phyloP scores from a whole-genome alignment of 2,113 vertebrate species.

The Strix aluco region DNA sequence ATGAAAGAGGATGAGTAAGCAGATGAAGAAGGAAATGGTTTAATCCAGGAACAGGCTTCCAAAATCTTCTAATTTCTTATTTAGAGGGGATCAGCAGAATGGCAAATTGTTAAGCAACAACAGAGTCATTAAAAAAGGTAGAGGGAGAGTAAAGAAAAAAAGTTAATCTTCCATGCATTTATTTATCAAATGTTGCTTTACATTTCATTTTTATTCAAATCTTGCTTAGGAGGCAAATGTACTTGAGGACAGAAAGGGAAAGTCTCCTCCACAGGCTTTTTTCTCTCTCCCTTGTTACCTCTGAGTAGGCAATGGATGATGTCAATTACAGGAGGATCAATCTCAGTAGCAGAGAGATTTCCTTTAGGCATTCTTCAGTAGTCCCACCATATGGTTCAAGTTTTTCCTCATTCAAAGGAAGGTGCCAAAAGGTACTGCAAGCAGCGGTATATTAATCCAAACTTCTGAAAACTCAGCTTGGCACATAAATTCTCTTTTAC shows the following conservation, averaged over 20 bases:
- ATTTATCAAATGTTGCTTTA: background rate
- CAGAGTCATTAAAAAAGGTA: background rate
- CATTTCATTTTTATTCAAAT: background rate
- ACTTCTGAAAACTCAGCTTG: background rate
- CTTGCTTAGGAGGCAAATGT: background rate
- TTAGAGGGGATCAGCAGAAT: background rate
- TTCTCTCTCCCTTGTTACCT: background rate
- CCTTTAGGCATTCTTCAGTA: background rate
- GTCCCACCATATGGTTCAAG: background rate
- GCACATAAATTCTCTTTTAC: background rate
- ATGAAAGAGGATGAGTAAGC: constrained; percentile 23
- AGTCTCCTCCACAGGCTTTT: background rate
- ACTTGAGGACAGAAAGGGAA: background rate
- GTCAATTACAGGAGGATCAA: background rate
- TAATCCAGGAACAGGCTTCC: background rate
- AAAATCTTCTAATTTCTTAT: background rate
- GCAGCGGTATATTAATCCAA: background rate
- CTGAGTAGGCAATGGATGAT: background rate
- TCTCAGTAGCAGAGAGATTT: background rate
- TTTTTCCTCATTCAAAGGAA: background rate
- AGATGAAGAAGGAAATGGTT: background rate
- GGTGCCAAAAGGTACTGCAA: background rate
- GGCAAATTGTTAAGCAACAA: background rate
- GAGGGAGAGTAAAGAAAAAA: background rate
- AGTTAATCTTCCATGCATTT: background rate